phyloP scores from a whole-genome alignment of 1,140 invertebrate genomes.

The Papilio helenus region DNA sequence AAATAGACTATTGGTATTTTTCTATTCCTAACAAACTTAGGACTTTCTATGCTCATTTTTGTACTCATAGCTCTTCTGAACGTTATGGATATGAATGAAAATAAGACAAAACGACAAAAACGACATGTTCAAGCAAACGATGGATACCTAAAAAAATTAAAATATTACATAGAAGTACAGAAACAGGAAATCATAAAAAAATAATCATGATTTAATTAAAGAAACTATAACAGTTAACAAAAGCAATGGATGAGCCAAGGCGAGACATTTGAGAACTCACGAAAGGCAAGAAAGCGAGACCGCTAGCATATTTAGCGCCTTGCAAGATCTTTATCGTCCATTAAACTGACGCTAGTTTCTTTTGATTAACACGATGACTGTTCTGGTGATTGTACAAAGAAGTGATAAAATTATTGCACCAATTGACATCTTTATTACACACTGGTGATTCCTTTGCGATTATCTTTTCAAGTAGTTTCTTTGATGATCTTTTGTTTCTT shows the following conservation, averaged over 20 bases:
- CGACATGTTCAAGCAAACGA: neutral
- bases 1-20: too few species aligned
- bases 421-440: neutral
- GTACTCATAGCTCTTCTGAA: too few species aligned
- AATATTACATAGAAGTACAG: neutral
- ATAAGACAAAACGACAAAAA: too few species aligned
- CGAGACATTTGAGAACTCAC: conserved; percentile 2
- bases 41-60: too few species aligned
- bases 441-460: neutral
- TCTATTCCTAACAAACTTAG: too few species aligned
- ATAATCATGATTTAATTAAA: neutral
- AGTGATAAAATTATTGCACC: neutral
- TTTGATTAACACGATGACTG: neutral
- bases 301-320: conserved; percentile 8
- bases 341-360: conserved; percentile 16
- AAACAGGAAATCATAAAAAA: neutral
- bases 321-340: conserved; percentile 15
- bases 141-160: neutral
- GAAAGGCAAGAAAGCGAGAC: conserved; percentile 22
- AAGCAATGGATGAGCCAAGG: neutral
- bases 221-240: conserved; percentile 1
- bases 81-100: too few species aligned
- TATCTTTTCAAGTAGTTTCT: neutral
- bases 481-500: neutral
- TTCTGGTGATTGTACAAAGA: conserved; percentile 2